A percentile compares a stretch with the other conserved stretches of the same genome.
Evolutionary conservation across 35 echinoderm and acorn worm species (phyloP).

Genomic region (Eucidaris tribuloides): DNA sequence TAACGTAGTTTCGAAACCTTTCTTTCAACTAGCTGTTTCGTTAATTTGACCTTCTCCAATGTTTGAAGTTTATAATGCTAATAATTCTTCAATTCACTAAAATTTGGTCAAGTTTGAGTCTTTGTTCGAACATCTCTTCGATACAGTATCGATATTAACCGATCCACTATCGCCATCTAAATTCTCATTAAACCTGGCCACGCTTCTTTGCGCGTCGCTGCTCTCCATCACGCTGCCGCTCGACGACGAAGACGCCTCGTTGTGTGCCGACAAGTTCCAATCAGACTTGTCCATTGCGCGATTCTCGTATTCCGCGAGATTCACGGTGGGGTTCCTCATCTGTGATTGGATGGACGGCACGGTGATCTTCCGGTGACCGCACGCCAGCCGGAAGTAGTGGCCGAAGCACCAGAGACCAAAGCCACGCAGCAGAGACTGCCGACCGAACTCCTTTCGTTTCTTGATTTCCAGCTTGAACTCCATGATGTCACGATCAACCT

Average conservation of each 20-base stretch:
- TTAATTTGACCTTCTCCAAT: too few relatives aligned
- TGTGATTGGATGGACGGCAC: neutral
- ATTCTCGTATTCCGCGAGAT: conserved; percentile 10
- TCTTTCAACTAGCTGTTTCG: too few relatives aligned
- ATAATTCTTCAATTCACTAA: too few relatives aligned
- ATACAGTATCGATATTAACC: too few relatives aligned
- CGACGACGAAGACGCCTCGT: neutral
- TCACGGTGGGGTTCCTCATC: conserved; percentile 1
- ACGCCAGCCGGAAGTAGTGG: conserved; percentile 28
- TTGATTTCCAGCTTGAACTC: conserved; percentile 41
- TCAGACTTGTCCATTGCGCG: neutral
- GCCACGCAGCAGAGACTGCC: conserved; percentile 23
- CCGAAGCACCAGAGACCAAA: conserved; percentile 71
- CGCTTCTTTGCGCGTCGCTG: too few relatives aligned
- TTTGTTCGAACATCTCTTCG: too few relatives aligned
- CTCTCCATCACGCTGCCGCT: too few relatives aligned
- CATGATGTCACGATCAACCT: conserved; percentile 59
- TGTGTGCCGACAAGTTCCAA: neutral
- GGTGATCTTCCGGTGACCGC: conserved; percentile 24
- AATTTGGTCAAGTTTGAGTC: too few relatives aligned
- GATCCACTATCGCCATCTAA: too few relatives aligned
- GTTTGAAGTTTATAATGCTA: too few relatives aligned
- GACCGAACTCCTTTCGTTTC: conserved; percentile 37
- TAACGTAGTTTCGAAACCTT: too few relatives aligned
- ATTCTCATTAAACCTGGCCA: too few relatives aligned